Base-by-base conservation (phyloP, 1,140 invertebrate genomes). In the Branchinecta lynchi region DNA sequence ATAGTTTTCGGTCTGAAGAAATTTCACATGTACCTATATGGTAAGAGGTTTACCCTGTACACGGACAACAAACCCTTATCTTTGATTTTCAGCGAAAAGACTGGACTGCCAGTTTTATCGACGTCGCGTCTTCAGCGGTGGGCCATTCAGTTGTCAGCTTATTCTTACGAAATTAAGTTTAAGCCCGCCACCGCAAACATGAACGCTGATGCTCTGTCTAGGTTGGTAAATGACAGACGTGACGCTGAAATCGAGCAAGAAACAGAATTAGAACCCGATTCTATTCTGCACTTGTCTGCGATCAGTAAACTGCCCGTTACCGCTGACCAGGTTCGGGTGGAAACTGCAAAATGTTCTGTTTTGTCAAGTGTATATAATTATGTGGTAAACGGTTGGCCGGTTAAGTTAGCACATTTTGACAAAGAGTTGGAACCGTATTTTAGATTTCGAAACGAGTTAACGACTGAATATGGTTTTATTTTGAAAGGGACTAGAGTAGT, bases 61-160 rank as follows among this genome's bases (percentile, higher is more conserved):
- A 81, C 80, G 0, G 82, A 84, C 72, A 79, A 82, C 71, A 75
- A 79, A 69, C 81, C 81, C 7, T 72, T 84, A n/a, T 68, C 79
- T 1, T 66, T 72, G 10, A 77, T 83, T 66, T 82, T 83, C 73
- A 72, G 74, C 44, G 67, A 73, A 60, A 73, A 77, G 15, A 72
- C 69, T 69, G 77, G 68, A 68, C 74, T 77, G 15, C 74, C 77
- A 43, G 70, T 70, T 8, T 72, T 76, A 46, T 70, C 75, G 45
- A 75, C 77, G 10, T 72, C 72, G 7, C 66, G 79, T 21, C 66
- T 80, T 20, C 78, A 81, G 69, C 69, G 78, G 15, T 80, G 76
- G 75, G 76, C 77, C 10, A 44, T 78, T 8, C 73, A 72, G 45
- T 71, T 81, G 45, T 71, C 72, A 44, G 75, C 67, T 7, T 79